phyloP scores from a whole-genome alignment of 2,113 vertebrate species.

The Xenopus borealis region DNA sequence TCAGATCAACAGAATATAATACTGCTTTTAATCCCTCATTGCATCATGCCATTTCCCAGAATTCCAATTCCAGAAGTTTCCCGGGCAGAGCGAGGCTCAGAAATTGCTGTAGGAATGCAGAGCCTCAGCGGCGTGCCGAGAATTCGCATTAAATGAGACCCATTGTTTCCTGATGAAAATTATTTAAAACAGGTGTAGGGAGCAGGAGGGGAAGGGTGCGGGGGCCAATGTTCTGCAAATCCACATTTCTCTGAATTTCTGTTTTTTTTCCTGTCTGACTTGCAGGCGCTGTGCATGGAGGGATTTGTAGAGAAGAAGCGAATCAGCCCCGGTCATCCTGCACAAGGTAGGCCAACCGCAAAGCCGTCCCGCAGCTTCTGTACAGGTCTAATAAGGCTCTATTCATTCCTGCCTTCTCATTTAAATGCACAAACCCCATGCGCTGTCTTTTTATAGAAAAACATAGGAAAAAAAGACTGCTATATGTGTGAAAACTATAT shows the following conservation, averaged over 20 bases:
- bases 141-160: conserved; percentile 24
- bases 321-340: conserved; percentile 28
- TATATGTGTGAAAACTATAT: too few species aligned
- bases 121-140: not conserved
- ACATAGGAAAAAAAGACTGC: too few species aligned
- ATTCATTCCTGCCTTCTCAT: too few species aligned
- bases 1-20: too few species aligned
- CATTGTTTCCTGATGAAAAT: conserved; percentile 38
- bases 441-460: too few species aligned
- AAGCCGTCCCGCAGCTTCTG: not conserved
- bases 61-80: not conserved
- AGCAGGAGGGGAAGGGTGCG: not conserved
- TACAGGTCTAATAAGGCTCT: too few species aligned
- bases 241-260: conserved; percentile 7
- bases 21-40: too few species aligned
- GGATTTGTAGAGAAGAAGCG: conserved; percentile 2
- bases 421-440: too few species aligned
- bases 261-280: conserved; percentile 14
- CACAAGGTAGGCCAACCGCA: conserved; percentile 47
- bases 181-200: conserved; percentile 42
- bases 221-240: conserved; percentile 14
- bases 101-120: not conserved
- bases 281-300: conserved; percentile 57
- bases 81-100: too few species aligned
- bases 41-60: not conserved